Percentiles rank a stretch among this genome's conserved stretches.
These are phyloP conservation scores for Galerucella pusilla DNA, from an alignment of 2,888 invertebrate species.

Conservation along the genomic window DNA sequence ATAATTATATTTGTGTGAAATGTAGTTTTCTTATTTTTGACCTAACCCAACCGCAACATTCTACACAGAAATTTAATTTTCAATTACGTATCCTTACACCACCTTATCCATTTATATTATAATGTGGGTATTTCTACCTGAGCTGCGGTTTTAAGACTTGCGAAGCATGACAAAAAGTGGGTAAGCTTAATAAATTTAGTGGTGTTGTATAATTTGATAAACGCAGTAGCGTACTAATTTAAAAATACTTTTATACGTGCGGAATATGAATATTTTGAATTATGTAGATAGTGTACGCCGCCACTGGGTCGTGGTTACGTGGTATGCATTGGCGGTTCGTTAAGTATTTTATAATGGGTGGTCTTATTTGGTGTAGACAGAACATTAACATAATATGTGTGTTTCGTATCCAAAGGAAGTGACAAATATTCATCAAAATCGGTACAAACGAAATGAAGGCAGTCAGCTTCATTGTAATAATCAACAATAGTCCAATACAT, in stretches of 20 bases:
- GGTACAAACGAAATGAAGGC: no score
- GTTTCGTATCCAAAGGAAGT: neutral
- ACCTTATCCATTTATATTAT: neutral
- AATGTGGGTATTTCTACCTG: slow-evolving; percentile 17
- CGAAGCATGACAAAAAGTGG: slow-evolving; percentile 22
- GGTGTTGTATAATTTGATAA: slow-evolving; percentile 22
- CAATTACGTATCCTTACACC: neutral
- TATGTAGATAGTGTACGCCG: neutral
- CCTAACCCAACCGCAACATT: neutral
- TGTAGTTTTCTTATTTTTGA: neutral
- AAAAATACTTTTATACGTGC: neutral
- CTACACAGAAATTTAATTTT: slow-evolving; percentile 1
- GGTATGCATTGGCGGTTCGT: neutral
- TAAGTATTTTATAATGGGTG: neutral
- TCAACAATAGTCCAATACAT: neutral
- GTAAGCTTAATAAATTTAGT: slow-evolving; percentile 16
- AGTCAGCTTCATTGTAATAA: no score
- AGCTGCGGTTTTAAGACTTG: slow-evolving; percentile 15
- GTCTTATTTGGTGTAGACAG: neutral
- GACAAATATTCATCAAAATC: neutral
- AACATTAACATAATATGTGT: neutral
- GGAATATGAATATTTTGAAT: neutral
- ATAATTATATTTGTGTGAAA: neutral
- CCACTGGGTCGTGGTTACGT: neutral
- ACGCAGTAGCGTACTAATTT: neutral